phyloP scores from a whole-genome alignment of 2,797 vertebrate species.

The Tokudaia tokunoshimensis region DNA sequence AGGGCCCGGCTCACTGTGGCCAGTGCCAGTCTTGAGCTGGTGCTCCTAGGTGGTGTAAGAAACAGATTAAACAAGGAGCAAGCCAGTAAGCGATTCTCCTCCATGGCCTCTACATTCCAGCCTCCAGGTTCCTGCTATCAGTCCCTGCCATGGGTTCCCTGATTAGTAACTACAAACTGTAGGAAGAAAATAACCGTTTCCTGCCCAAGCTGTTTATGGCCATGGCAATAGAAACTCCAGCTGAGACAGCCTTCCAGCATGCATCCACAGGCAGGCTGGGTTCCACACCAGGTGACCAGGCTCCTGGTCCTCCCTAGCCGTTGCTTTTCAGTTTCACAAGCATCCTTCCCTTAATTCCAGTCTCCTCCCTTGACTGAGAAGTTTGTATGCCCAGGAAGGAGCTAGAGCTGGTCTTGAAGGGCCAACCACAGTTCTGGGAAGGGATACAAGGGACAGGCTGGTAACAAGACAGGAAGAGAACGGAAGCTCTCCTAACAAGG shows the following conservation, averaged over 20 bases:
- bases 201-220: not conserved
- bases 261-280: accelerated
- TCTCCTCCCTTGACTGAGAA: not conserved
- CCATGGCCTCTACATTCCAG: not conserved
- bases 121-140: not conserved
- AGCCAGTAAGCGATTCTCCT: not conserved
- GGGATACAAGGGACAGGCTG: not conserved
- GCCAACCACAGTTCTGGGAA: not conserved
- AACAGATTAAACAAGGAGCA: not conserved
- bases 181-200: not conserved
- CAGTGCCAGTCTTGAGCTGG: too few species aligned
- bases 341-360: accelerated
- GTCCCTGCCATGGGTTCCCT: not conserved
- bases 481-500: not conserved
- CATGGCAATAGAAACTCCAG: not conserved
- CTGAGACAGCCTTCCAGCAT: not conserved
- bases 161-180: not conserved
- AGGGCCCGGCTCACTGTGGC: not conserved
- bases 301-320: not conserved
- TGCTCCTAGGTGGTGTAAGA: not conserved
- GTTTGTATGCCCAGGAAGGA: not conserved
- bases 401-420: not conserved
- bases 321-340: not conserved
- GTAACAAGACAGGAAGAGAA: not conserved
- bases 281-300: not conserved